Base-by-base conservation (phyloP, 1,140 invertebrate genomes). In the Macrobrachium nipponense region DNA sequence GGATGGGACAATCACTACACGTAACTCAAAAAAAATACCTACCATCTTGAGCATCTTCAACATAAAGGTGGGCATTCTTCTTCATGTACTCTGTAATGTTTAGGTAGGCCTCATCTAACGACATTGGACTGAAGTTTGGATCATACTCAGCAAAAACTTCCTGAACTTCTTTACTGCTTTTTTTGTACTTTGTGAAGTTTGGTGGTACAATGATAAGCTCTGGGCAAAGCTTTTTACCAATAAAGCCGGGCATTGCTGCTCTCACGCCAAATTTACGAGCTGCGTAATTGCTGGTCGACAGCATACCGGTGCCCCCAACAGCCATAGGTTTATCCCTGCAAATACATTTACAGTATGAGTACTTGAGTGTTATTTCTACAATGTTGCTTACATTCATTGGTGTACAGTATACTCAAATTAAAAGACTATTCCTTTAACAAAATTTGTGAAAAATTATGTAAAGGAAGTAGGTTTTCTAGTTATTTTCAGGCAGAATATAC, bases 161-260 rank as follows among this genome's bases (percentile, higher is more conserved):
- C 82, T 90, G 90, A 4, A 94, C 90, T 80, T 91, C 88, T 64
- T 91, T 89, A 89, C 93, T 94, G 4, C 92, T 92, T 68, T 90
- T 88, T 2, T 88, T 90, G 88, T 95, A 95, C 89, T 94, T 94
- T 11, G 91, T 87, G 89, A 93, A 94, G 90, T 94, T 92, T 6
- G 89, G 87, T 0, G 92, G 91, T 15, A 95, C 92, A 82, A 95
- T 92, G 1, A 92, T 90, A 6, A 95, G 90, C 59, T 93, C 88
- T 5, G 94, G 94, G 89, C 94, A 95, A 7, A 95, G 90, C 89
- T 94, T 94, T 76, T 91, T 92, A 0, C 91, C 94, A 88, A 95
- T 95, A 89, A 95, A 95, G 7, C 94, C 94, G n/a, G 95, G 94
- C 94, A 95, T 95, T 15, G 92, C 94, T 68, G 94, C 94, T 77